Conservation (phyloP, 2,888 invertebrate genomes). For the Uropetala carovei region DNA sequence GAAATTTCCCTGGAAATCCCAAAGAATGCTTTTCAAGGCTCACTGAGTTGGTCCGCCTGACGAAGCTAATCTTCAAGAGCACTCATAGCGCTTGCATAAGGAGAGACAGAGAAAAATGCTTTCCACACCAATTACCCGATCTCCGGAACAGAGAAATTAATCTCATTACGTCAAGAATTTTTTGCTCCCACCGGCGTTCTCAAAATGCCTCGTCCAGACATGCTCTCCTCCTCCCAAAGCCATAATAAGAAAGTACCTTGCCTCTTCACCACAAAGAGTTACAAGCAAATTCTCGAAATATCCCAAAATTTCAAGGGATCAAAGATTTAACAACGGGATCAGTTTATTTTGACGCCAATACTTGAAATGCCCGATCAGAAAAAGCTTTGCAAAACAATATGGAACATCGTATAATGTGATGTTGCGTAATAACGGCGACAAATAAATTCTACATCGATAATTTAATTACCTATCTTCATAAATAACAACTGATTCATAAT, state of each 20-base stretch:
- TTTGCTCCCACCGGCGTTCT: neutral
- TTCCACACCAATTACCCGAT: constrained; percentile 39
- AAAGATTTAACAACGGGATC: neutral
- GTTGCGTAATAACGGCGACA: no score
- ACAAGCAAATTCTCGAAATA: neutral
- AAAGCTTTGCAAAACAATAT: no score
- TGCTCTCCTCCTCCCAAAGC: neutral
- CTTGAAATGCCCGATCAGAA: no score
- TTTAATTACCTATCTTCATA: no score
- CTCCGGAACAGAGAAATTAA: constrained; percentile 52
- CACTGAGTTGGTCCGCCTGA: constrained; percentile 13
- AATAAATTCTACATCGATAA: no score
- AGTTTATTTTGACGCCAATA: no score
- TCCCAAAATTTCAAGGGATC: neutral
- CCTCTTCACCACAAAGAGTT: neutral
- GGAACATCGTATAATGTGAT: no score
- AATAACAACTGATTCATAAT: no score
- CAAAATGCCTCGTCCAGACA: constrained; percentile 16
- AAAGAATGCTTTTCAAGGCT: constrained; percentile 25
- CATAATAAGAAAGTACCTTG: neutral
- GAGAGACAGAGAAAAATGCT: neutral
- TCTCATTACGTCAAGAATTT: constrained; percentile 33
- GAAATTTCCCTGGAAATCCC: neutral
- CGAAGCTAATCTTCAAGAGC: constrained; percentile 37
- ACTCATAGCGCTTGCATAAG: neutral